Conservation (phyloP, 1,140 invertebrate genomes). For the Heliconius congener region DNA sequence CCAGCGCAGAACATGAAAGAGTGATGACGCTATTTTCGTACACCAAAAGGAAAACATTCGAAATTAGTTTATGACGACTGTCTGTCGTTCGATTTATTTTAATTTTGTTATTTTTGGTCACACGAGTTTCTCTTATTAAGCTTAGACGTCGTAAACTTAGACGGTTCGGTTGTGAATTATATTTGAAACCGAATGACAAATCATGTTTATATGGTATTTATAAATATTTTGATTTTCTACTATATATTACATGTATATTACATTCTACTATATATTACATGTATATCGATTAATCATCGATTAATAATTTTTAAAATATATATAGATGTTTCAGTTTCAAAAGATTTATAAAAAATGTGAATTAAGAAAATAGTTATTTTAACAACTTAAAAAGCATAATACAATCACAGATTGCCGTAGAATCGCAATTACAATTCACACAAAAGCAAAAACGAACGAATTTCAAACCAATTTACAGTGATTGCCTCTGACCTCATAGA, state of each 20-base stretch:
- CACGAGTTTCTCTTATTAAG: conserved; percentile 68
- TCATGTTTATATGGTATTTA: conserved; percentile 28
- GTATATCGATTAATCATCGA: neutral
- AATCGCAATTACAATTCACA: neutral
- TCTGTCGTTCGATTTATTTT: conserved; percentile 81
- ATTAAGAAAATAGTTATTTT: neutral
- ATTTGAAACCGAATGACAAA: conserved; percentile 41
- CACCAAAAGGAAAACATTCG: conserved; percentile 77
- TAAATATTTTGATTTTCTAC: conserved; percentile 16
- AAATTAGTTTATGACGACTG: conserved; percentile 81
- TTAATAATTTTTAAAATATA: neutral
- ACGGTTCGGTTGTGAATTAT: conserved; percentile 66
- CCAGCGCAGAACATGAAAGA: conserved; percentile 73
- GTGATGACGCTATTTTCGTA: conserved; percentile 77
- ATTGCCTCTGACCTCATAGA: conserved; percentile 55
- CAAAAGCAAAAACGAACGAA: conserved; percentile 24
- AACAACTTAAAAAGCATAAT: neutral
- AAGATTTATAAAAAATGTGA: neutral
- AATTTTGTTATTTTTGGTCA: conserved; percentile 78
- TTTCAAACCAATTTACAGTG: conserved; percentile 36
- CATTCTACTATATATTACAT: too few relatives aligned
- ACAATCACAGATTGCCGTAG: neutral
- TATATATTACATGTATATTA: too few relatives aligned
- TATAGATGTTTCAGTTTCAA: too few relatives aligned
- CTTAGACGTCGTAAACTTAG: conserved; percentile 61